Base-by-base conservation (phyloP, 1,140 invertebrate species). In the Eulimnadia texana region DNA sequence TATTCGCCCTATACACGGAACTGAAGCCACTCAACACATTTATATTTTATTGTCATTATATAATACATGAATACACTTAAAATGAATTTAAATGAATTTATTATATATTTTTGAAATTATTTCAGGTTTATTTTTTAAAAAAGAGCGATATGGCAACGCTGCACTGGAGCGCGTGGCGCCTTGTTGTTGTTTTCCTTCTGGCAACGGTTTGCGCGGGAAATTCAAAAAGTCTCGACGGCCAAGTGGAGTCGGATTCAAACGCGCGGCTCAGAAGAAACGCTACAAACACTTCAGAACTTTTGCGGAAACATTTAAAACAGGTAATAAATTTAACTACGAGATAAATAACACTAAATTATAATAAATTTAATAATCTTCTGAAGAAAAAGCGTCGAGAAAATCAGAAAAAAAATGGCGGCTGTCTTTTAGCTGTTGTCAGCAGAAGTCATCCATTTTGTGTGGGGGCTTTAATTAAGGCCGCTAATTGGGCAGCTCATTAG, bases 251-350 rank as follows among this genome's bases (percentile, higher is more conserved):
- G n/a, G n/a, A n/a, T n/a, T n/a, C n/a, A n/a, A n/a, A n/a, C n/a
- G n/a, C n/a, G n/a, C n/a, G n/a, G n/a, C n/a, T n/a, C n/a, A n/a
- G n/a, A n/a, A n/a, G n/a, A n/a, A n/a, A n/a, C n/a, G n/a, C n/a
- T n/a, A n/a, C n/a, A n/a, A n/a, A n/a, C 27, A 57, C 55, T 23
- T 33, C 55, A 27, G 55, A 57, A 27, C 25, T 57, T 33, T 27
- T 57, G 1, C 55, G 55, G 3, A 27, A 27, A 29, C 55, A 57
- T 33, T 33, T 57, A 16, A 57, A 57, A 57, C 55, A 57, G 22
- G 55, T 57, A 52, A 19, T 20, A 52, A 42, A 42, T 16, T 9
- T 19, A 9, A 52, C 20, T 10, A n/a, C 9, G 22, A 19, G 10
- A 19, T 52, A 52, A 52, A 52, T 9, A 19, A n/a, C 3, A 19